phyloP scores from a whole-genome alignment of 2,113 vertebrate genomes.

The Halichoerus grypus region DNA sequence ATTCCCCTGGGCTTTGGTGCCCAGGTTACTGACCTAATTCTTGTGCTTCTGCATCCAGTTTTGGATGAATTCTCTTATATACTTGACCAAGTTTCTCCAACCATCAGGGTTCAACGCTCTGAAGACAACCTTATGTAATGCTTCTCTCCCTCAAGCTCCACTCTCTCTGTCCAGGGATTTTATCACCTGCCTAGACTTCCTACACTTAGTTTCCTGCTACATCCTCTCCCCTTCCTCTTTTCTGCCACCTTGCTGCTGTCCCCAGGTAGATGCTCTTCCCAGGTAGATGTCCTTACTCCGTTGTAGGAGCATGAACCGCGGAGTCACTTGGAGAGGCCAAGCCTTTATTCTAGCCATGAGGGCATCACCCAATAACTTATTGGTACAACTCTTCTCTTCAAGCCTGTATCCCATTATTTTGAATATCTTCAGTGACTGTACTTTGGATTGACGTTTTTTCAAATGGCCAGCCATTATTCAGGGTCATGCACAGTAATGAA shows the following conservation, averaged over 20 bases:
- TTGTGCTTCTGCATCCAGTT: neutral
- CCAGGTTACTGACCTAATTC: neutral
- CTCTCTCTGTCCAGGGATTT: neutral
- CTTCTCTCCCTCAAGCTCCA: neutral
- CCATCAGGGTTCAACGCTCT: neutral
- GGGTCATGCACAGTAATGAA: slow-evolving; percentile 19
- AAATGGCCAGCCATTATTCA: slow-evolving; percentile 47
- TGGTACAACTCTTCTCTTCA: neutral
- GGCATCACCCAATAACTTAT: neutral
- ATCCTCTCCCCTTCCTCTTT: neutral
- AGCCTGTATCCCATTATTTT: slow-evolving; percentile 30
- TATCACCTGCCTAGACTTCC: slow-evolving; percentile 22
- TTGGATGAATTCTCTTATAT: neutral
- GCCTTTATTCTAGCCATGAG: slow-evolving; percentile 23
- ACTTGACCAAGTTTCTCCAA: neutral
- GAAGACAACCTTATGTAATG: neutral
- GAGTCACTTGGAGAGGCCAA: neutral
- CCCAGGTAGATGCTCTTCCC: neutral
- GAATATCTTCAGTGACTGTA: slow-evolving; percentile 27
- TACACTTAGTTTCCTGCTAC: neutral
- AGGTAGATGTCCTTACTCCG: neutral
- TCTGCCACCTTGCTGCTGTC: neutral
- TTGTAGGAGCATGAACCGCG: neutral
- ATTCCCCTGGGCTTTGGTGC: neutral
- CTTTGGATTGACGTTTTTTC: slow-evolving; percentile 48